A percentile compares a stretch with the other conserved stretches of the same genome.
These are phyloP conservation scores for Acanthoscelides obtectus DNA, from an alignment of 2,888 invertebrate species.

Conservation along the genomic window DNA sequence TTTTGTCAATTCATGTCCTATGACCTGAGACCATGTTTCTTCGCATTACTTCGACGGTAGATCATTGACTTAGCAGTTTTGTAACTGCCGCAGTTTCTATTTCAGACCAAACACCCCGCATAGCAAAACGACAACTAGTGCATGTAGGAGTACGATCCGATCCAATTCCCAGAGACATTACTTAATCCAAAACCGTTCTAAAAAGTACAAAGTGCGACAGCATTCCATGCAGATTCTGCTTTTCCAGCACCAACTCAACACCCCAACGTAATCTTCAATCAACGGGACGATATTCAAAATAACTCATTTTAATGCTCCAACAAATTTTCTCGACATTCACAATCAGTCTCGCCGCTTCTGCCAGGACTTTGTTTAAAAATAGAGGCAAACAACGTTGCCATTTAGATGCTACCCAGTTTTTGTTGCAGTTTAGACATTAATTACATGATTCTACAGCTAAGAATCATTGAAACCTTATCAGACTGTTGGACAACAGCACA, in stretches of 20 bases:
- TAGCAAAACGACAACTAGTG: background rate
- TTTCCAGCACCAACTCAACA: background rate
- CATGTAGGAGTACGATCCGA: background rate
- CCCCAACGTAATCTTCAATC: background rate
- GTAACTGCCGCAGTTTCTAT: background rate
- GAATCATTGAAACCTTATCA: too few relatives aligned
- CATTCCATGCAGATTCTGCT: background rate
- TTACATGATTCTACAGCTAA: too few relatives aligned
- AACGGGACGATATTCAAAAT: conserved; percentile 12
- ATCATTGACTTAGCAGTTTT: background rate
- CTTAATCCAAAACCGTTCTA: background rate
- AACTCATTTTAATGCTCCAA: conserved; percentile 16
- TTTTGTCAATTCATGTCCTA: too few relatives aligned
- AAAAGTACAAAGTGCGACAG: background rate
- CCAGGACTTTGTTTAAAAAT: conserved; percentile 18
- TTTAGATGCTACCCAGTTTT: too few relatives aligned
- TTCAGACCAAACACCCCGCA: background rate
- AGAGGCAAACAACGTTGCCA: background rate
- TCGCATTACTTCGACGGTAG: background rate
- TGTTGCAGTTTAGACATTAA: too few relatives aligned
- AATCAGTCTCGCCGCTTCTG: conserved; percentile 10
- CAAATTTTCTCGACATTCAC: conserved; percentile 17
- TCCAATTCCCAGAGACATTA: background rate
- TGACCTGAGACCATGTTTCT: too few relatives aligned
- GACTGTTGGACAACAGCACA: too few relatives aligned